These are phyloP conservation scores for Tachysurus vachellii DNA, from an alignment of 2,113 vertebrate genomes.

Conservation along the genomic window DNA sequence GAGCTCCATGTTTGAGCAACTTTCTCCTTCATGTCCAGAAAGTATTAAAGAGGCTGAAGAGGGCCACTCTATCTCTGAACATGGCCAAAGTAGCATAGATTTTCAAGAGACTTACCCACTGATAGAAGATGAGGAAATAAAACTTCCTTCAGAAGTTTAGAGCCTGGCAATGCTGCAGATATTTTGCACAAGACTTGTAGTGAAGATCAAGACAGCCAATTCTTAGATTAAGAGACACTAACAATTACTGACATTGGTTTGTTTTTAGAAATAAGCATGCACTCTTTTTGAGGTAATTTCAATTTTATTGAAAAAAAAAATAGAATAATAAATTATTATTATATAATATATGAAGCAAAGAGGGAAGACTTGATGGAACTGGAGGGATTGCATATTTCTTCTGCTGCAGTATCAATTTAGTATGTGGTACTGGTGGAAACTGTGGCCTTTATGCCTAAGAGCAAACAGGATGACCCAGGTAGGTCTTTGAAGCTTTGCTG, in stretches of 20 bases:
- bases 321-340: slow-evolving; percentile 40
- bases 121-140: slow-evolving; percentile 56
- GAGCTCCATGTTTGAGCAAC: slow-evolving; percentile 45
- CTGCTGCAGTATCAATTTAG: slow-evolving; percentile 25
- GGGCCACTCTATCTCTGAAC: slow-evolving; percentile 46
- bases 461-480: slow-evolving; percentile 41
- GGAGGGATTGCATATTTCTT: slow-evolving; percentile 16
- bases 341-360: slow-evolving; percentile 27
- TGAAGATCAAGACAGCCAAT: slow-evolving; percentile 63
- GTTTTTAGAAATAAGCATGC: slow-evolving; percentile 55
- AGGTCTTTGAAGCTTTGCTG: slow-evolving; percentile 19
- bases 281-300: slow-evolving; percentile 50
- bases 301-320: slow-evolving; percentile 43
- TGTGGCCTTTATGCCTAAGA: slow-evolving; percentile 46
- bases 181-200: slow-evolving; percentile 79
- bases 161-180: slow-evolving; percentile 67
- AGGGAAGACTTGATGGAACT: slow-evolving; percentile 5
- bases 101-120: slow-evolving; percentile 55
- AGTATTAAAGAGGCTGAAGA: slow-evolving; percentile 20
- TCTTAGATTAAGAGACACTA: slow-evolving; percentile 21
- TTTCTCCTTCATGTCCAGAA: slow-evolving; percentile 51
- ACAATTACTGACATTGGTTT: slow-evolving; percentile 37
- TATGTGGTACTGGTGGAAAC: slow-evolving; percentile 43
- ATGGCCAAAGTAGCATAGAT: slow-evolving; percentile 41
- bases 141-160: slow-evolving; percentile 68